phyloP scores from a whole-genome alignment of 2,797 vertebrate genomes.

The Morus bassanus region DNA sequence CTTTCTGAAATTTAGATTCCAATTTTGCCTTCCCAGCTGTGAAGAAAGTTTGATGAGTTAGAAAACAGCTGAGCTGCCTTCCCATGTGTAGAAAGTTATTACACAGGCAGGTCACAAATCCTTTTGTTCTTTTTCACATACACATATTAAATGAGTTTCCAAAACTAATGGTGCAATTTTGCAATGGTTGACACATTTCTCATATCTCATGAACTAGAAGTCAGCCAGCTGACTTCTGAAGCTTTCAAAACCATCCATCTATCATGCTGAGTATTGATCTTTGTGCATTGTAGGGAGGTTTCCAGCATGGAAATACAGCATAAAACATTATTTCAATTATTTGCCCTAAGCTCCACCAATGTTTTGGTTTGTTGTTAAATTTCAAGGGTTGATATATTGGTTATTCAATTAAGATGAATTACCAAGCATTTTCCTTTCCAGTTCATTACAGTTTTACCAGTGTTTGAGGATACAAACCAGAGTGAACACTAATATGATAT shows the following conservation, averaged over 20 bases:
- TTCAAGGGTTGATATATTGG: constrained; percentile 3
- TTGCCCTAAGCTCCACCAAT: constrained; percentile 20
- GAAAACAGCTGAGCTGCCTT: constrained; percentile 14
- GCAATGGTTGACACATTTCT: constrained; percentile 24
- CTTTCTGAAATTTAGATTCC: constrained; percentile 24
- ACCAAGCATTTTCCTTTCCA: background rate
- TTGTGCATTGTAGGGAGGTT: background rate
- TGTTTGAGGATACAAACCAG: background rate
- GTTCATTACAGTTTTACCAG: background rate
- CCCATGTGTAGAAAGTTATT: background rate
- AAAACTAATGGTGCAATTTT: constrained; percentile 16
- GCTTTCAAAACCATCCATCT: constrained; percentile 37
- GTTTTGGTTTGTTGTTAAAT: constrained; percentile 7
- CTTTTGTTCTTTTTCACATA: constrained; percentile 37
- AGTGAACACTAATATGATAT: background rate
- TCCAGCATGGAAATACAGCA: background rate
- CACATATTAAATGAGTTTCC: constrained; percentile 34
- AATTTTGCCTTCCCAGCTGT: constrained; percentile 45
- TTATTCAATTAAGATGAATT: constrained; percentile 44
- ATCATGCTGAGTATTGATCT: constrained; percentile 1
- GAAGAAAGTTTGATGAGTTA: constrained; percentile 24
- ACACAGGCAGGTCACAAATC: background rate
- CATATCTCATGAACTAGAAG: background rate
- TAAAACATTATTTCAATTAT: constrained; percentile 9
- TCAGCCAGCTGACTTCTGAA: constrained; percentile 8